Percentiles rank a stretch among this genome's conserved stretches.
These are phyloP conservation scores for Elephantulus edwardii DNA, from an alignment of 2,113 vertebrate species.

Conservation along the genomic window DNA sequence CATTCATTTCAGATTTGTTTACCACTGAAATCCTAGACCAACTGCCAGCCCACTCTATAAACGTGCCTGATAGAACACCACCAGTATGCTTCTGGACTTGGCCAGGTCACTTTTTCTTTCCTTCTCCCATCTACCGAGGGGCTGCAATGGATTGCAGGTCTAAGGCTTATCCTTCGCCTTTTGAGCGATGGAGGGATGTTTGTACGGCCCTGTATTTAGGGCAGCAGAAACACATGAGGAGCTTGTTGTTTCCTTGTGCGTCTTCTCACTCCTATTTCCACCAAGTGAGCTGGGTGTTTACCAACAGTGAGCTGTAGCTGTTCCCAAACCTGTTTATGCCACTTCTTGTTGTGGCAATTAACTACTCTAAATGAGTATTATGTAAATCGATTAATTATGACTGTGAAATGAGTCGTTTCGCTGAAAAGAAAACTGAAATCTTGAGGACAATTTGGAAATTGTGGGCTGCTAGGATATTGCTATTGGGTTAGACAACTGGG, in stretches of 20 bases:
- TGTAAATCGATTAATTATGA: background rate
- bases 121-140: background rate
- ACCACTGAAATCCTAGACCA: background rate
- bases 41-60: background rate
- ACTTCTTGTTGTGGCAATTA: background rate
- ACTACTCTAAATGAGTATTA: background rate
- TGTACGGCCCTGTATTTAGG: fast-evolving
- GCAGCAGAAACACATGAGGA: background rate
- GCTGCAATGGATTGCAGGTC: no score
- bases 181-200: no score
- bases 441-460: background rate
- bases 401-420: background rate
- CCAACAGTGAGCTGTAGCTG: background rate
- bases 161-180: background rate
- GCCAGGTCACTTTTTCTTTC: background rate
- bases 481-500: background rate
- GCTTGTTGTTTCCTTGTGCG: fast-evolving
- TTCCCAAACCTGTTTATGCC: background rate
- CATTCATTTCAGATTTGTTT: background rate
- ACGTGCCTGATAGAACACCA: background rate
- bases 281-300: fast-evolving
- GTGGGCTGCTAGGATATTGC: background rate
- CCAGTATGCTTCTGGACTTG: fast-evolving
- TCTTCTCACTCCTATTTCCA: background rate
- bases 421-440: background rate